Evolutionary conservation across 2,888 invertebrate genomes (phyloP).

Genomic region (Rotaria socialis): DNA sequence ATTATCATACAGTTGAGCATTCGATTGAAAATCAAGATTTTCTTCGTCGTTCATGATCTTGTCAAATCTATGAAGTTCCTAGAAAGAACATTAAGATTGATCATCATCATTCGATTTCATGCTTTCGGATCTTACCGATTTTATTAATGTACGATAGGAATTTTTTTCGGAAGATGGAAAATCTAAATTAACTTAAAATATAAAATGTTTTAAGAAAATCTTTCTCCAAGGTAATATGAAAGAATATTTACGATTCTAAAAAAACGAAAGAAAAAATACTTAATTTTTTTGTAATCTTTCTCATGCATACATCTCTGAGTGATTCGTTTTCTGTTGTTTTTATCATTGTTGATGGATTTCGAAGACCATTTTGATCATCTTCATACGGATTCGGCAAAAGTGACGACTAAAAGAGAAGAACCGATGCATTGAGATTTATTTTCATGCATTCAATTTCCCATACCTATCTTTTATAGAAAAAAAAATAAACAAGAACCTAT

Average conservation of each 20-base stretch:
- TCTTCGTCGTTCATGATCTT: background rate
- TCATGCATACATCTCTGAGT: background rate
- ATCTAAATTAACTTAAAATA: background rate
- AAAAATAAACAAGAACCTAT: background rate
- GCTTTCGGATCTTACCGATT: background rate
- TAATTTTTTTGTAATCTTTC: background rate
- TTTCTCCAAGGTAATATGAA: background rate
- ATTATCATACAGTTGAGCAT: background rate
- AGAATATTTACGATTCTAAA: background rate
- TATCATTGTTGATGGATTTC: background rate
- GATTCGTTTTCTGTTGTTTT: background rate
- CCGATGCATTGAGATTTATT: background rate
- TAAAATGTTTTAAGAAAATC: background rate
- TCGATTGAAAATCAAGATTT: background rate
- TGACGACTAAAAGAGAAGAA: background rate
- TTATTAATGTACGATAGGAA: background rate
- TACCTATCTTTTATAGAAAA: background rate
- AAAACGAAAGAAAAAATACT: background rate
- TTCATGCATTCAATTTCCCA: background rate
- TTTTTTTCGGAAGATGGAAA: background rate
- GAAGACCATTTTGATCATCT: background rate
- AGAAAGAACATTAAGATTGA: background rate
- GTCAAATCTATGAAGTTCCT: background rate
- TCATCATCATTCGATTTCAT: background rate
- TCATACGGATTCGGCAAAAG: background rate